These are phyloP conservation scores for Agapostemon virescens DNA, from an alignment of 2,888 invertebrate species.

Conservation along the genomic window DNA sequence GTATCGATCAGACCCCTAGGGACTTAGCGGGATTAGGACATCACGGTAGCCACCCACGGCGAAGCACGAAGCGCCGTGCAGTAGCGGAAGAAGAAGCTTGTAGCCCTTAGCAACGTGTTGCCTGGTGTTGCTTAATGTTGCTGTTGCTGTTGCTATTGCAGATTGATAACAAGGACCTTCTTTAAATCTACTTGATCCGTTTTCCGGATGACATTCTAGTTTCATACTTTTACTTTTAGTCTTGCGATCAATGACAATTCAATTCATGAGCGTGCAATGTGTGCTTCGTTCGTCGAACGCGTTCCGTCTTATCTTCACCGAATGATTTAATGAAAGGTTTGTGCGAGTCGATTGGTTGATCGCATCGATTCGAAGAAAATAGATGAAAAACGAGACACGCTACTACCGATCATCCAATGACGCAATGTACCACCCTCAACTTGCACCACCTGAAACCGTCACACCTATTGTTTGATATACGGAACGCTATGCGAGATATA, in stretches of 20 bases:
- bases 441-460: constrained; percentile 62
- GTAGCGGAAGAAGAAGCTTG: constrained; percentile 59
- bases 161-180: constrained; percentile 3
- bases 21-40: constrained; percentile 72
- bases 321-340: not conserved
- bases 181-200: not conserved
- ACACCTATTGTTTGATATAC: constrained; percentile 65
- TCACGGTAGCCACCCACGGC: constrained; percentile 69
- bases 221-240: not conserved
- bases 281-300: not conserved
- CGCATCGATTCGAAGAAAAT: constrained; percentile 15
- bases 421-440: constrained; percentile 65
- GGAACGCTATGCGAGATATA: constrained; percentile 63
- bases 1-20: constrained; percentile 77
- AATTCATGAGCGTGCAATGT: too few species aligned
- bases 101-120: constrained; percentile 62
- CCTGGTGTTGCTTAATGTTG: not conserved
- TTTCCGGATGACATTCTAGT: not conserved
- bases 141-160: not conserved
- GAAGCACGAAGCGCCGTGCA: constrained; percentile 60
- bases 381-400: constrained; percentile 11
- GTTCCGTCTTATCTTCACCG: not conserved
- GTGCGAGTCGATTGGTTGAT: not conserved
- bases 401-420: constrained; percentile 60
- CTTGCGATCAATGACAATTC: not conserved